A percentile compares a stretch with the other conserved stretches of the same genome.
Conservation (phyloP, 2,888 invertebrate genomes). For the Polia nebulosa region DNA sequence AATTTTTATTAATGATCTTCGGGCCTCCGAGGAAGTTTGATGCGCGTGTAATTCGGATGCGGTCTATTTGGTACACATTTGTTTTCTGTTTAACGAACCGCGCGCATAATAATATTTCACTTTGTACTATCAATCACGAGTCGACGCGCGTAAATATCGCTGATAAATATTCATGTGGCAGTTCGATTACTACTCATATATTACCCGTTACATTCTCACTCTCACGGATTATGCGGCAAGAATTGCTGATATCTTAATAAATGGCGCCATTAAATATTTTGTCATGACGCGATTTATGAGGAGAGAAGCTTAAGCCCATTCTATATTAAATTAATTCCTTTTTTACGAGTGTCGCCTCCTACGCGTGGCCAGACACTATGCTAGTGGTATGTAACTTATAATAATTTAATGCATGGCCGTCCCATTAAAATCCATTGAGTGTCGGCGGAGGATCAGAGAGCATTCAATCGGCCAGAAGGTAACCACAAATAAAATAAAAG, state of each 20-base stretch:
- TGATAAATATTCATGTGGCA: conserved; percentile 65
- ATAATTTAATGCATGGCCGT: conserved; percentile 72
- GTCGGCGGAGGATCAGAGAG: conserved; percentile 75
- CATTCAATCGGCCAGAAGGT: conserved; percentile 75
- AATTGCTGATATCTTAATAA: conserved; percentile 75
- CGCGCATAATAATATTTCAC: conserved; percentile 64
- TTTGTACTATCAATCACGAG: conserved; percentile 65
- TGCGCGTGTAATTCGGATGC: conserved; percentile 75
- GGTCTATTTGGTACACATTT: conserved; percentile 74
- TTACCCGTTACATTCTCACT: conserved; percentile 64
- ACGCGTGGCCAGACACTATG: conserved; percentile 67
- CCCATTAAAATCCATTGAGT: conserved; percentile 87
- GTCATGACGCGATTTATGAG: conserved; percentile 75
- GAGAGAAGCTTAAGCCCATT: conserved; percentile 71
- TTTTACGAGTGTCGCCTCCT: conserved; percentile 75
- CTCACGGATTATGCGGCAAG: conserved; percentile 61
- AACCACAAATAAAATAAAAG: conserved; percentile 75
- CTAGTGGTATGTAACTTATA: conserved; percentile 76
- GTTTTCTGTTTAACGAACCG: conserved; percentile 73
- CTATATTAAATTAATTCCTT: conserved; percentile 76
- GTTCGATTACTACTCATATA: conserved; percentile 60
- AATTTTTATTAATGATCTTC: conserved; percentile 82
- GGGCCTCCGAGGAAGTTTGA: conserved; percentile 65
- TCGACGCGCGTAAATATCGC: conserved; percentile 60
- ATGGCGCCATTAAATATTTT: conserved; percentile 81